Conservation (phyloP, 1,140 invertebrate genomes). For the Zophobas morio region DNA sequence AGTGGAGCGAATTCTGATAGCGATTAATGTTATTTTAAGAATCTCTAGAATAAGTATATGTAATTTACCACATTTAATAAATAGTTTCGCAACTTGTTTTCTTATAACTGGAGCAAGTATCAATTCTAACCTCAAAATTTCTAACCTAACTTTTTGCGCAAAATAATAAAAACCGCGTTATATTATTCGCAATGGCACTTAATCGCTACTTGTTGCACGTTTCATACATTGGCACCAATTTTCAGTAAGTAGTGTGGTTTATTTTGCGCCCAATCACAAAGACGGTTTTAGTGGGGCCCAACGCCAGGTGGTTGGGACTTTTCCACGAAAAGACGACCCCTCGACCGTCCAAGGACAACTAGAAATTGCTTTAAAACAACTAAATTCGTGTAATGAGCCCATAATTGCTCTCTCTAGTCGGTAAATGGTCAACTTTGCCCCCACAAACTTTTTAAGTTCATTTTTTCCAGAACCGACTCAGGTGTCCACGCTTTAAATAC, state of each 20-base stretch:
- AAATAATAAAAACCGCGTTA: background rate
- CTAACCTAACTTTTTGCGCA: constrained; percentile 31
- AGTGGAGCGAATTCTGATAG: constrained; percentile 67
- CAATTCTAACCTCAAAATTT: background rate
- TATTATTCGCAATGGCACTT: constrained; percentile 14
- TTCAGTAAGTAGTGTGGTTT: constrained; percentile 68
- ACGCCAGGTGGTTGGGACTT: constrained; percentile 66
- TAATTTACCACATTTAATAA: background rate
- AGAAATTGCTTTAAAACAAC: constrained; percentile 71
- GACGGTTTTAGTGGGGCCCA: constrained; percentile 70
- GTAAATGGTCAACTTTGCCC: constrained; percentile 66
- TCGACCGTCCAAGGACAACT: constrained; percentile 77
- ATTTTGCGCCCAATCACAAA: constrained; percentile 31
- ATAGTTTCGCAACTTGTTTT: background rate
- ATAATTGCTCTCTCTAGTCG: constrained; percentile 75
- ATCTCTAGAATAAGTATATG: background rate
- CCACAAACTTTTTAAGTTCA: background rate
- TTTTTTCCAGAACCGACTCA: constrained; percentile 76
- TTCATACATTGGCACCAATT: constrained; percentile 75
- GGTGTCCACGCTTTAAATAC: constrained; percentile 80
- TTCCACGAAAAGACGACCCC: constrained; percentile 66
- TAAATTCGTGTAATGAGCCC: constrained; percentile 70
- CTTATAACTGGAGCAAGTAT: background rate
- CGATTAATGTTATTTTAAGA: constrained; percentile 62
- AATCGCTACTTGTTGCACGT: constrained; percentile 71